Evolutionary conservation across 1,140 invertebrate genomes (phyloP).

Genomic region (Muscidifurax raptorellus): DNA sequence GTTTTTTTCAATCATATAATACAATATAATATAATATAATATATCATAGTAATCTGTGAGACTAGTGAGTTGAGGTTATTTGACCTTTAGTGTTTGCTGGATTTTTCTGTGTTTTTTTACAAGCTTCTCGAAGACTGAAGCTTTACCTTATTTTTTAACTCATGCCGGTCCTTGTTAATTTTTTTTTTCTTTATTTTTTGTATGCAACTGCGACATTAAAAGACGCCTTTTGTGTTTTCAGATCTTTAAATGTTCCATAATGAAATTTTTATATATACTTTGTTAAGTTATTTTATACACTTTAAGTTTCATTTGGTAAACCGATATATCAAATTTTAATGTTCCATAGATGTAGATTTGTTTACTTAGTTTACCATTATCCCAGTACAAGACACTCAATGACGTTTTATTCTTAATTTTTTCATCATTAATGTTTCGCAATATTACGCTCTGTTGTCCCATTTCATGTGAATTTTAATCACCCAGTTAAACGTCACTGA

Average conservation of each 20-base stretch:
- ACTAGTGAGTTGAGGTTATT: slow-evolving; percentile 31
- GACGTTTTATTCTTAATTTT: not conserved
- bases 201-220: not conserved
- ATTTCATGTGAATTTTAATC: slow-evolving; percentile 2
- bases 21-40: not conserved
- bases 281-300: not conserved
- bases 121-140: slow-evolving; percentile 7
- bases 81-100: slow-evolving; percentile 8
- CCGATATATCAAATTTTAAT: no score
- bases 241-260: not conserved
- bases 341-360: not conserved
- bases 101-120: slow-evolving; percentile 23
- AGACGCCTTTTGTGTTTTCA: not conserved
- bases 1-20: not conserved
- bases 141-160: slow-evolving; percentile 14
- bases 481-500: slow-evolving; percentile 3
- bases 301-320: not conserved
- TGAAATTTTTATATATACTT: not conserved
- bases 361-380: not conserved
- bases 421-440: slow-evolving; percentile 28
- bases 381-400: slow-evolving; percentile 16
- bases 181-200: slow-evolving; percentile 10
- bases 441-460: not conserved
- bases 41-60: not conserved
- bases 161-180: not conserved